Evolutionary conservation across 2,888 invertebrate genomes (phyloP).

Genomic region (Nymphalis polychloros): DNA sequence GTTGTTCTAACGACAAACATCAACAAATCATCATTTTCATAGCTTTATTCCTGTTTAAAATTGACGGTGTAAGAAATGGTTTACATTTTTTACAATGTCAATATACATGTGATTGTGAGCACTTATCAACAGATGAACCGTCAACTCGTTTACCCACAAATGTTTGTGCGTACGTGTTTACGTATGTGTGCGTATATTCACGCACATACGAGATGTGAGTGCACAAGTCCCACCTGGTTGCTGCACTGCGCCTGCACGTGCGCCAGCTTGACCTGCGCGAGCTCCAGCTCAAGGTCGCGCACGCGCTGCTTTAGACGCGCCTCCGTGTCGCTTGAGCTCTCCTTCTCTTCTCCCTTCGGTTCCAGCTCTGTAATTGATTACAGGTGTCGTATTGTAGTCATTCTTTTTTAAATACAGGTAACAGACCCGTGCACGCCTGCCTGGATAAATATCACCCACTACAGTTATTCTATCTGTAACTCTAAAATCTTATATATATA

Average conservation of each 20-base stretch:
- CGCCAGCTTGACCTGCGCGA: slow-evolving; percentile 98
- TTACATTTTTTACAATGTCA: no score
- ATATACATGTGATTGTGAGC: neutral
- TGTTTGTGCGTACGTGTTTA: no score
- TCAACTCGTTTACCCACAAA: neutral
- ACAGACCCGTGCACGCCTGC: no score
- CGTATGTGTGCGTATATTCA: neutral
- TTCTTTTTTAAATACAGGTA: no score
- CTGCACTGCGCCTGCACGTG: slow-evolving; percentile 98
- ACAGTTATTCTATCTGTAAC: no score
- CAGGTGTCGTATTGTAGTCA: no score
- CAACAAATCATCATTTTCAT: no score
- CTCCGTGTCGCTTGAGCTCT: slow-evolving; percentile 65
- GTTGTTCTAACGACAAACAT: no score
- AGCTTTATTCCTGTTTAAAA: no score
- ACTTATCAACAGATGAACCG: neutral
- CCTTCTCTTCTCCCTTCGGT: slow-evolving; percentile 53
- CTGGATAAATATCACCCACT: no score
- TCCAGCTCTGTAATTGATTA: slow-evolving; percentile 49
- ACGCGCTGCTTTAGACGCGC: slow-evolving; percentile 85
- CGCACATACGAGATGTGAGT: neutral
- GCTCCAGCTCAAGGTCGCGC: slow-evolving; percentile 94
- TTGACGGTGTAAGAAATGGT: no score
- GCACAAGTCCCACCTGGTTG: slow-evolving; percentile 86
- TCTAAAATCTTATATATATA: no score